Base-by-base conservation (phyloP, 64 coral and sea anemone species). In the Platygyra sinensis region DNA sequence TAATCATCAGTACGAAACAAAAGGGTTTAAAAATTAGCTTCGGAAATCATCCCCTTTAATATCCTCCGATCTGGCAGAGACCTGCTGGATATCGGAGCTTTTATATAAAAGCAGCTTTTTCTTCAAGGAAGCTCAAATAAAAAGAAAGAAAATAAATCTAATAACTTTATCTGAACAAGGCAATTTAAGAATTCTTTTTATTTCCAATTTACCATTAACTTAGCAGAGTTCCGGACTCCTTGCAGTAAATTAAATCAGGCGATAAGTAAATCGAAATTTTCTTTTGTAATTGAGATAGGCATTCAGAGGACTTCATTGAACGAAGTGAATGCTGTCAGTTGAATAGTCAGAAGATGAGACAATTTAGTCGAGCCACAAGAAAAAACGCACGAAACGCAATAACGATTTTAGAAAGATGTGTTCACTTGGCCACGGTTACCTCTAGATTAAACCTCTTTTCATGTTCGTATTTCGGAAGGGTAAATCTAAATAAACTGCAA, bases 41-140 rank as follows among this genome's bases (percentile, higher is more conserved):
- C 62, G 81, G 81, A 85, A 85, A 72, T 85, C 65, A 85, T 32
- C n/a, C n/a, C 62, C 62, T 85, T 85, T 85, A 85, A 85, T 85
- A 85, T 85, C 81, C 81, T 85, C 81, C 69, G 79, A 71, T 38
- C 62, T 14, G 6, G 38, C 13, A 69, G 63, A 18, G 33, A 85
- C 38, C 81, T 85, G 81, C 63, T 71, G 81, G 81, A 85, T 46
- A 85, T 77, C 39, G 5, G 74, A 15, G 33, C 18, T 77, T 69
- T 29, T 69, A 69, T 22, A 69, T 65, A 62, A 72, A 85, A 69
- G 46, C 36, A 72, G 24, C 38, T 25, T 85, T 85, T 51, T 52
- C 63, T 71, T 51, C 20, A 71, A 85, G 46, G 36, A 71, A 62
- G 55, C 54, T 30, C 55, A 33, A 80, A 79, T 39, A 85, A 85